A percentile compares a stretch with the other conserved stretches of the same genome.
Evolutionary conservation across 2,797 vertebrate species (phyloP).

Genomic region (Taeniopygia guttata): DNA sequence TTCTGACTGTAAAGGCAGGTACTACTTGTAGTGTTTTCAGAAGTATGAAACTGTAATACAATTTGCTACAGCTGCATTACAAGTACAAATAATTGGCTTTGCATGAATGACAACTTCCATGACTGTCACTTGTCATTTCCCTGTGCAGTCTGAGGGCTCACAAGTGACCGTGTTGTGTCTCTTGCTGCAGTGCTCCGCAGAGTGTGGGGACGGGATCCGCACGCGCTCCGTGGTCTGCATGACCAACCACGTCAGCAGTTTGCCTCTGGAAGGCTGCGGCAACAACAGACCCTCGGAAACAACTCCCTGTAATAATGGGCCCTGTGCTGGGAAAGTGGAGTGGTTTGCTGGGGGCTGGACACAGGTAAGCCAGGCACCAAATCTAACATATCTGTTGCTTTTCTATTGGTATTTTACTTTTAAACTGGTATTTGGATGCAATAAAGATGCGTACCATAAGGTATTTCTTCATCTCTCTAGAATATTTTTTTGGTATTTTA

Average conservation of each 20-base stretch:
- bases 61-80: neutral
- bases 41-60: neutral
- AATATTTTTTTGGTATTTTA: neutral
- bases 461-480: neutral
- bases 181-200: constrained; percentile 75
- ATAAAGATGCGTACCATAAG: neutral
- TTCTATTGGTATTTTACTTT: neutral
- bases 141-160: rapidly evolving
- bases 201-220: constrained; percentile 83
- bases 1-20: neutral
- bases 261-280: constrained; percentile 91
- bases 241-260: constrained; percentile 86
- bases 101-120: rapidly evolving
- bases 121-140: neutral
- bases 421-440: neutral
- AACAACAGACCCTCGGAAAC: constrained; percentile 81
- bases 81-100: neutral
- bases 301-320: constrained; percentile 85
- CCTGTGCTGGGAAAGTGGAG: constrained; percentile 86
- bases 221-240: constrained; percentile 88
- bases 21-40: neutral
- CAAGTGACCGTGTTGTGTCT: neutral
- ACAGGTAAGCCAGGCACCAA: constrained; percentile 78
- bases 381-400: rapidly evolving
- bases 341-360: constrained; percentile 95